phyloP scores from a whole-genome alignment of 2,797 vertebrate genomes.

The Peromyscus eremicus region DNA sequence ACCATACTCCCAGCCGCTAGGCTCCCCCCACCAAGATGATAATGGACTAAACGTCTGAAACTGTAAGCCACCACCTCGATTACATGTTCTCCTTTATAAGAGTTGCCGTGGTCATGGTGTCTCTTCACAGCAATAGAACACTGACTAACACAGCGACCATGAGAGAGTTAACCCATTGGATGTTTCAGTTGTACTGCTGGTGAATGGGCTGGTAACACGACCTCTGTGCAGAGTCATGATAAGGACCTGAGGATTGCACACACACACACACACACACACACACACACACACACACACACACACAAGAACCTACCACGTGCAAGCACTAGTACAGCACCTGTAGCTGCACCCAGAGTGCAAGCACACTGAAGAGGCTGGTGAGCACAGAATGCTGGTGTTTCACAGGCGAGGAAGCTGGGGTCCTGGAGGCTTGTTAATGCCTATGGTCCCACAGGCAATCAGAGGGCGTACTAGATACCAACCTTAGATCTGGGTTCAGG shows the following conservation, averaged over 20 bases:
- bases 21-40: background rate
- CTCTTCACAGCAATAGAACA: background rate
- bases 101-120: background rate
- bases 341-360: too few relatives aligned
- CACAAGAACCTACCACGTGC: accelerated
- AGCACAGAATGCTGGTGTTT: background rate
- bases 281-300: accelerated
- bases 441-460: background rate
- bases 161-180: background rate
- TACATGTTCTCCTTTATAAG: background rate
- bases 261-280: too few relatives aligned
- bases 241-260: accelerated
- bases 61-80: background rate
- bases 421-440: background rate
- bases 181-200: background rate
- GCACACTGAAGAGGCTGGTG: background rate
- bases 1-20: background rate
- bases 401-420: background rate
- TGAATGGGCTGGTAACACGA: background rate
- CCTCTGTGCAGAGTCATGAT: too few relatives aligned
- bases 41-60: background rate
- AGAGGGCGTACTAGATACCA: background rate
- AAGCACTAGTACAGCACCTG: too few relatives aligned
- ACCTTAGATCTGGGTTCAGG: background rate
- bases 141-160: background rate